Evolutionary conservation across 2,888 invertebrate genomes (phyloP).

Genomic region (Oeneis ivallda): DNA sequence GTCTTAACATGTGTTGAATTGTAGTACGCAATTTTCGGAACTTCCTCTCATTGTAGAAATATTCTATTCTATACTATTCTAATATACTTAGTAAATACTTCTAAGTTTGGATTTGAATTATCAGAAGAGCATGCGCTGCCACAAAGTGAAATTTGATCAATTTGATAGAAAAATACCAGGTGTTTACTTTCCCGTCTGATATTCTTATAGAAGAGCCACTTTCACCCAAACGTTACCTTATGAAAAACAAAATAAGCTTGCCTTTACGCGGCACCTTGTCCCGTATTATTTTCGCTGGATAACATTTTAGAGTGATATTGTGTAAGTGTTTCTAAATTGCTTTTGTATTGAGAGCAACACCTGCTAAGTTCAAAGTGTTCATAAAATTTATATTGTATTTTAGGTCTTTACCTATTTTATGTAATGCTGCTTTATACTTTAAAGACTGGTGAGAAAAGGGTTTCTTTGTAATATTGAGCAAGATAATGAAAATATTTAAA

Average conservation of each 20-base stretch:
- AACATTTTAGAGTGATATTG: constrained; percentile 17
- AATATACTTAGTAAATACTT: too few relatives aligned
- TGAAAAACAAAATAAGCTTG: constrained; percentile 18
- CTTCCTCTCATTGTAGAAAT: too few relatives aligned
- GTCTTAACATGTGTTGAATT: too few relatives aligned
- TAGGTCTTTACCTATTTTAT: not conserved
- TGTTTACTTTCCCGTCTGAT: constrained; percentile 3
- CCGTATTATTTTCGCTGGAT: constrained; percentile 16
- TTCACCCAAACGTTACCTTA: constrained; percentile 7
- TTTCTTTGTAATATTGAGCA: not conserved
- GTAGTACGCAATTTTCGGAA: too few relatives aligned
- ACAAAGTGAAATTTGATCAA: not conserved
- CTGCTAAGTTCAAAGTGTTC: constrained; percentile 13
- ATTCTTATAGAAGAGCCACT: constrained; percentile 10
- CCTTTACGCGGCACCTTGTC: constrained; percentile 1
- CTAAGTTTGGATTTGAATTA: too few relatives aligned
- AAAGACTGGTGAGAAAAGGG: not conserved
- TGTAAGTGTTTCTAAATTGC: constrained; percentile 21
- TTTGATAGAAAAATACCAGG: constrained; percentile 6
- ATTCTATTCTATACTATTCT: too few relatives aligned
- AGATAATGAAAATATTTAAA: too few relatives aligned
- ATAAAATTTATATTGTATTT: constrained; percentile 12
- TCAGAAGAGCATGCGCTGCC: too few relatives aligned
- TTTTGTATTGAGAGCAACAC: constrained; percentile 17
- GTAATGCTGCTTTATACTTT: not conserved